phyloP scores from a whole-genome alignment of 2,113 vertebrate genomes.

The Anolis sagrei region DNA sequence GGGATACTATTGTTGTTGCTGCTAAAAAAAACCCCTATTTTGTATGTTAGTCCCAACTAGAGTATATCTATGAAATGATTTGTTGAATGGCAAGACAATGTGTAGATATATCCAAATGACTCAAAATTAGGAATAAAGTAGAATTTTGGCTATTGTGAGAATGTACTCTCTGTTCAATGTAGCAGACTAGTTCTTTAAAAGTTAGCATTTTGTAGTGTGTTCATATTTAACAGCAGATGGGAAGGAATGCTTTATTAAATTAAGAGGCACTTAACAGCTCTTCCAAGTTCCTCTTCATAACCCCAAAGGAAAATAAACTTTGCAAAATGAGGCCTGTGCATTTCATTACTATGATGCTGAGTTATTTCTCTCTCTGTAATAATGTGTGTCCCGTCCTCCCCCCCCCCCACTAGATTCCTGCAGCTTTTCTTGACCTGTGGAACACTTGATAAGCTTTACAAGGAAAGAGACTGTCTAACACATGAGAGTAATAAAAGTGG shows the following conservation, averaged over 20 bases:
- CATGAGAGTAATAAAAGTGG: neutral
- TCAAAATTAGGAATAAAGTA: no score
- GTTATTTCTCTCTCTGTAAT: neutral
- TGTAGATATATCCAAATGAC: no score
- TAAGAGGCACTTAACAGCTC: neutral
- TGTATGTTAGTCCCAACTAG: no score
- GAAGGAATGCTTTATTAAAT: neutral
- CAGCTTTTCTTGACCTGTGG: neutral
- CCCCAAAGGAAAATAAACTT: neutral
- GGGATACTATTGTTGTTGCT: neutral
- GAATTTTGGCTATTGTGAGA: no score
- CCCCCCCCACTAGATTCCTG: accelerated
- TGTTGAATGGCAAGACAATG: no score
- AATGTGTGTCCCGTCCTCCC: neutral
- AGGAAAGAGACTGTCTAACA: neutral
- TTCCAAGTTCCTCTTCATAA: neutral
- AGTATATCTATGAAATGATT: no score
- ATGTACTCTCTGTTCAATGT: neutral
- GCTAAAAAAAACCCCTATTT: neutral
- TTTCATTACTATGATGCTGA: neutral
- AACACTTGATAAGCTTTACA: conserved; percentile 5
- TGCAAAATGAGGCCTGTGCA: neutral
- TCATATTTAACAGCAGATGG: neutral
- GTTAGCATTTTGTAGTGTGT: neutral
- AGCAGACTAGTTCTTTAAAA: neutral